Conservation (phyloP, 2,797 vertebrate genomes). For the Botia almorhae region DNA sequence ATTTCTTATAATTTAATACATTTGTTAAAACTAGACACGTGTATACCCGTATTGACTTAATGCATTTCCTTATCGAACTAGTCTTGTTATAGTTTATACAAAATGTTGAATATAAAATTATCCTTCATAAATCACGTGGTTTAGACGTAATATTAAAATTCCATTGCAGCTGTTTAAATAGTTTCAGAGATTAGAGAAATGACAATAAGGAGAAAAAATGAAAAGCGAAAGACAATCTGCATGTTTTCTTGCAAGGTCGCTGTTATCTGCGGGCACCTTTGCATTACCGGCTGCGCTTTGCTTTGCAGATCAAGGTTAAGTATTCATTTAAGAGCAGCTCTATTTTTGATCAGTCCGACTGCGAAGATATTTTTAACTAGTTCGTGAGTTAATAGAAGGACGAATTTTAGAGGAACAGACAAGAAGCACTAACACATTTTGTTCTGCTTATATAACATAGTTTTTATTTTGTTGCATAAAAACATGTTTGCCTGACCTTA, state of each 20-base stretch:
- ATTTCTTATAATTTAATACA: not conserved
- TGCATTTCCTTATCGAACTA: not conserved
- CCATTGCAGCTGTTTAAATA: not conserved
- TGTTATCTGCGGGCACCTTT: constrained; percentile 26
- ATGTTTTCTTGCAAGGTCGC: constrained; percentile 32
- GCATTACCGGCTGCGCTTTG: constrained; percentile 2
- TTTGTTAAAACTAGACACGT: not conserved
- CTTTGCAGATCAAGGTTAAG: constrained; percentile 46
- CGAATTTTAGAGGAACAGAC: not conserved
- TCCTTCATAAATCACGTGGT: not conserved
- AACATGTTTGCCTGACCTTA: not conserved
- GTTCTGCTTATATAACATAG: not conserved
- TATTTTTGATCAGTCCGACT: constrained; percentile 31
- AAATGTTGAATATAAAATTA: not conserved
- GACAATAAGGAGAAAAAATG: not conserved
- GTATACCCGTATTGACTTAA: not conserved
- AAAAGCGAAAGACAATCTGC: not conserved
- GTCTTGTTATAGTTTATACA: not conserved
- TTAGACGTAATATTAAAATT: not conserved
- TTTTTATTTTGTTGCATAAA: not conserved
- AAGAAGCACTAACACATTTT: not conserved
- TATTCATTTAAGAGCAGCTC: constrained; percentile 30
- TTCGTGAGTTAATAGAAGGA: constrained; percentile 40
- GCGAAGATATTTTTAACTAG: constrained; percentile 37
- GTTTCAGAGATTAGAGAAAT: not conserved